Conservation (phyloP, 2,113 vertebrate species). For the Galemys pyrenaicus region DNA sequence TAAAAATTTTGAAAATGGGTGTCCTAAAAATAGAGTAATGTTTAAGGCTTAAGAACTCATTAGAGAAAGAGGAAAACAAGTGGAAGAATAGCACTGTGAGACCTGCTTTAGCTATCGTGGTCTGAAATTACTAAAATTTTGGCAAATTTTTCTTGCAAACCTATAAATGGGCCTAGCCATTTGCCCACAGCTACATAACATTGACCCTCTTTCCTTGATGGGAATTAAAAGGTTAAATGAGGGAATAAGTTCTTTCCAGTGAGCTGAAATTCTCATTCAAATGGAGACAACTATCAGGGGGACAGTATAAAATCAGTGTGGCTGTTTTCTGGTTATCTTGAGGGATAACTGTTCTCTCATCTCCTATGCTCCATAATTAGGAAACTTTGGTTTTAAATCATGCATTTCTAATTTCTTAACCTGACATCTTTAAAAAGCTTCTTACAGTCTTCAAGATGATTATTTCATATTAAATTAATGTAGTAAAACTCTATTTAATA, state of each 20-base stretch:
- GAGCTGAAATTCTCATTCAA: background rate
- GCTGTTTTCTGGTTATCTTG: no score
- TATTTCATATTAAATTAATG: background rate
- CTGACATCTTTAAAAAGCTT: background rate
- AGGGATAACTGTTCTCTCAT: background rate
- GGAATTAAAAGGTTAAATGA: background rate
- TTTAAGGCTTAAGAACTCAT: background rate
- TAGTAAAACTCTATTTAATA: background rate
- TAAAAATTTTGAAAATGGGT: background rate
- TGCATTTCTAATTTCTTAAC: background rate
- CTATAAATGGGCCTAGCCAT: background rate
- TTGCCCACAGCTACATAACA: background rate
- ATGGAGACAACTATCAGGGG: background rate
- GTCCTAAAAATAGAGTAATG: background rate
- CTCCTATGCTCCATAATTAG: background rate
- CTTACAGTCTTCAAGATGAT: background rate
- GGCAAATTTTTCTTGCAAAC: background rate
- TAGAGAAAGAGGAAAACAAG: background rate
- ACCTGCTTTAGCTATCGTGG: background rate
- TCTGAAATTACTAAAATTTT: background rate
- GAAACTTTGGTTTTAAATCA: background rate
- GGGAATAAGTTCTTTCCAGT: background rate
- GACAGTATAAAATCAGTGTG: no score
- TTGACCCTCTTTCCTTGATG: background rate
- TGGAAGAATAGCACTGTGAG: background rate